Evolutionary conservation across 2,113 vertebrate genomes (phyloP), one percentile per base, ranked within the genome.

Genomic region (Seriola rivoliana): DNA sequence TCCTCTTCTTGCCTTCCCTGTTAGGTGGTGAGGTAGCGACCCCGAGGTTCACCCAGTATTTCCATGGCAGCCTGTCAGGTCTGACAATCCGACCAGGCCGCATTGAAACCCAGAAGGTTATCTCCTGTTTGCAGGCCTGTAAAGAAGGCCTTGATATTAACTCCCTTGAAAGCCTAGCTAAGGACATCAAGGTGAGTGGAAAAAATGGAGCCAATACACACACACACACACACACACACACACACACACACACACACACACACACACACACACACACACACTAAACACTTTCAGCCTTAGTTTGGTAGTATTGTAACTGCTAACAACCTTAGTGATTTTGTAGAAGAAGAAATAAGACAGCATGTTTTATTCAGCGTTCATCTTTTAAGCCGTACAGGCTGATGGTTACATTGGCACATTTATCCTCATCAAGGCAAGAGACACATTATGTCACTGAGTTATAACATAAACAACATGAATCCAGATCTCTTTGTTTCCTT

Each of bases 101-200:
- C 92, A 97, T 98, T 68, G 98, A 99, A 93, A 99, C 96, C 84
- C 97, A 97, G 92, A 98, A 98, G 93, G 97, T 99, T 91, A 98
- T 99, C 93, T 98, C 98, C 92, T 99, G 98, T 91, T 94, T 99
- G 90, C 98, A 99, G 89, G 97, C 97, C 88, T 99, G 98, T 94
- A 99, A 99, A 89, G 98, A 99, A 93, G 98, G 98, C 12, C 96
- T 99, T 59, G 98, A 99, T 95, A 98, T 99, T 91, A 99, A 97
- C 89, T 99, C 97, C 73, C 94, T 99, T 63, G 97, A 98, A 91
- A 98, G 97, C 91, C 96, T 98, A 1, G 97, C 97, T 71, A 97
- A 97, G 93, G 97, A 97, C 89, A 96, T 99, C 93, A 99, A 99
- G 97, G 98, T 99, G 91, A 2, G 76, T 71, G 50, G 13, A 60